These are phyloP conservation scores for Sternotherus odoratus DNA, from an alignment of 2,797 vertebrate species.

Conservation along the genomic window DNA sequence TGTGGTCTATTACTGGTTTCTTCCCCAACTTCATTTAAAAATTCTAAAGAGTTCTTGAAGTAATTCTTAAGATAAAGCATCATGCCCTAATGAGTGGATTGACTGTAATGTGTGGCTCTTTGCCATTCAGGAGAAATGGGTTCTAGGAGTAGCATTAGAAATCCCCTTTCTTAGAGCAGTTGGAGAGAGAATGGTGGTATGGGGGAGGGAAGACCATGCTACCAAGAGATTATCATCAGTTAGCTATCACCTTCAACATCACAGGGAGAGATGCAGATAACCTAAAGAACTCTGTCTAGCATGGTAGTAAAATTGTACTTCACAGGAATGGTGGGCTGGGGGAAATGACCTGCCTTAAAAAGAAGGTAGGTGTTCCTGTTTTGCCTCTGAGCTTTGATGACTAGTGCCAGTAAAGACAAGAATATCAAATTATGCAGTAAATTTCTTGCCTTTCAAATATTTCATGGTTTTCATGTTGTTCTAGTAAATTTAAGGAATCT, in stretches of 20 bases:
- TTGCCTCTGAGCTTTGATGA: too few species aligned
- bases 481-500: constrained; percentile 92
- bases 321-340: background rate
- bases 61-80: background rate
- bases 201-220: background rate
- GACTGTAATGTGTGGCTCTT: background rate
- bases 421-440: background rate
- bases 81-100: background rate
- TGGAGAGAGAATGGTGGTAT: background rate
- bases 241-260: background rate
- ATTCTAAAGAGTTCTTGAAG: background rate
- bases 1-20: background rate
- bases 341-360: background rate
- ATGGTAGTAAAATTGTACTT: background rate
- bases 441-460: constrained; percentile 11
- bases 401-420: background rate
- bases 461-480: constrained; percentile 5
- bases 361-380: background rate
- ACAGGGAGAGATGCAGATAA: background rate
- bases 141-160: background rate
- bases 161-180: background rate
- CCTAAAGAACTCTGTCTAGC: background rate
- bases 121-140: background rate
- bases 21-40: background rate
- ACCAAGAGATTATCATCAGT: background rate